A percentile compares a stretch with the other conserved stretches of the same genome.
Evolutionary conservation across 2,797 vertebrate genomes (phyloP).

Genomic region (Pelobates cultripes): DNA sequence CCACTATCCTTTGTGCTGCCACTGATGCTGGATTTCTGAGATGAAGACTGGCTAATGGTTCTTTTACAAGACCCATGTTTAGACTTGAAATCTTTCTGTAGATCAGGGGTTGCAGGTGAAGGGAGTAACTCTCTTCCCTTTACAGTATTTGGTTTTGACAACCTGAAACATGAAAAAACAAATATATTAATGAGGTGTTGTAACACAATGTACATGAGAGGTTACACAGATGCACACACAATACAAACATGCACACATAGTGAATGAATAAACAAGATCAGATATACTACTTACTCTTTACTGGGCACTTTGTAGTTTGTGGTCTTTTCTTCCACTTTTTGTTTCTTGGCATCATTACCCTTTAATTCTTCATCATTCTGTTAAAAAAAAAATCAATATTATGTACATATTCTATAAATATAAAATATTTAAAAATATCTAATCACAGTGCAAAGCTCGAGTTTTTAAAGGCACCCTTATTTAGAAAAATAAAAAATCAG

Average conservation of each 20-base stretch:
- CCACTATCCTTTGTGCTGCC: conserved; percentile 83
- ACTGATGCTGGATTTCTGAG: conserved; percentile 83
- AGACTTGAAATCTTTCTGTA: conserved; percentile 85
- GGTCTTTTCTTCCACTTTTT: conserved; percentile 88
- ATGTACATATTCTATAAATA: no score
- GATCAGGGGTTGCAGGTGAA: conserved; percentile 85
- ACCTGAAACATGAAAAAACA: conserved; percentile 61
- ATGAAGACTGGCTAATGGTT: conserved; percentile 91
- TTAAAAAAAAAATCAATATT: no score
- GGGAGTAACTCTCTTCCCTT: conserved; percentile 93
- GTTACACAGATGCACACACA: no score
- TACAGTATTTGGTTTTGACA: conserved; percentile 83
- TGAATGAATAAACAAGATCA: not conserved
- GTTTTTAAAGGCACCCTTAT: no score
- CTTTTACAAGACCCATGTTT: conserved; percentile 89
- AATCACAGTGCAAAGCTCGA: no score
- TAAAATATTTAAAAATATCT: no score
- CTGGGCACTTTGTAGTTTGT: conserved; percentile 84
- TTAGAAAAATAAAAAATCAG: no score
- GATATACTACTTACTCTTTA: conserved; percentile 85
- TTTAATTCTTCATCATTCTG: conserved; percentile 89
- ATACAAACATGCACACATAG: no score
- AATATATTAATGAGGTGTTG: not conserved
- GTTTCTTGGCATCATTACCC: conserved; percentile 89
- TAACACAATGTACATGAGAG: no score